These are phyloP conservation scores for Leucophenga maculata DNA, from an alignment of 2,888 invertebrate species.

Conservation along the genomic window DNA sequence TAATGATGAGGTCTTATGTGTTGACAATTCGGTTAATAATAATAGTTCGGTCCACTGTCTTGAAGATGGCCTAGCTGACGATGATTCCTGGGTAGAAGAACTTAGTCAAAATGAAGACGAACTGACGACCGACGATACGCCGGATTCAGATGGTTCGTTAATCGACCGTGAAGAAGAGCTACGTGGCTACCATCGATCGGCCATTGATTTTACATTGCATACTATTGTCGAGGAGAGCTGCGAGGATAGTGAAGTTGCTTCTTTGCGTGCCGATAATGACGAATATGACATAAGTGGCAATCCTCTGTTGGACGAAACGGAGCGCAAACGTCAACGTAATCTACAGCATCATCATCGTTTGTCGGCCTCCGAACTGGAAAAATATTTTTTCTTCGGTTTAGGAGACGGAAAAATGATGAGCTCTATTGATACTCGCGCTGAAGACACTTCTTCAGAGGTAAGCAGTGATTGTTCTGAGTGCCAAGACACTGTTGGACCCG, in stretches of 20 bases:
- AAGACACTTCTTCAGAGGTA: constrained; percentile 82
- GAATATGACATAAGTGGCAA: constrained; percentile 44
- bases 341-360: constrained; percentile 75
- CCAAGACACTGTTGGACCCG: constrained; percentile 78
- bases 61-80: constrained; percentile 90
- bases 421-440: constrained; percentile 74
- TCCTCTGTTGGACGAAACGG: constrained; percentile 52
- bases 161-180: constrained; percentile 86
- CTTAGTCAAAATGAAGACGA: constrained; percentile 85
- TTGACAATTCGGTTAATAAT: neutral
- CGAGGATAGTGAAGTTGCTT: constrained; percentile 91
- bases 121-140: constrained; percentile 72
- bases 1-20: constrained; percentile 31
- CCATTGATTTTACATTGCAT: constrained; percentile 90
- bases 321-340: constrained; percentile 71
- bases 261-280: constrained; percentile 65
- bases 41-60: constrained; percentile 73
- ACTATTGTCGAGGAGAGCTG: constrained; percentile 96
- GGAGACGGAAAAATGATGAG: constrained; percentile 78
- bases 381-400: constrained; percentile 90
- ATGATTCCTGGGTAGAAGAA: constrained; percentile 94
- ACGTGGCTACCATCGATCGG: constrained; percentile 85
- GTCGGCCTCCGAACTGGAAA: constrained; percentile 88
- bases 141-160: constrained; percentile 72
- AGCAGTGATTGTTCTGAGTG: constrained; percentile 90